Percentiles rank a stretch among this genome's conserved stretches.
These are phyloP conservation scores for Diaphora mendica DNA, from an alignment of 2,888 invertebrate species.

Conservation along the genomic window DNA sequence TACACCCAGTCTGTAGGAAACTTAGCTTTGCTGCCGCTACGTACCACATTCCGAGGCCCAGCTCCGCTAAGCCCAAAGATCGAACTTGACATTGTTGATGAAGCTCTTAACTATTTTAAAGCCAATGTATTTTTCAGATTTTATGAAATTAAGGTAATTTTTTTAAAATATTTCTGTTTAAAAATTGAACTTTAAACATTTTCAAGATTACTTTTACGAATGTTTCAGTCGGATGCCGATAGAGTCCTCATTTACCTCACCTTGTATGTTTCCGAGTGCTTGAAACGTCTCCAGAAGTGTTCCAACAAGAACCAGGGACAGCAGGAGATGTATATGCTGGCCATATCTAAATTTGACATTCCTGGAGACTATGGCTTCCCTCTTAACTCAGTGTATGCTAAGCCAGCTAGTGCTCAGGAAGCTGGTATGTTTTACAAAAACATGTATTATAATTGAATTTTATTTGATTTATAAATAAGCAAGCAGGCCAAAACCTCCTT, in stretches of 20 bases:
- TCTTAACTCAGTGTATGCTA: constrained; percentile 97
- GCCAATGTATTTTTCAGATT: constrained; percentile 99
- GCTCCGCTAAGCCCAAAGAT: constrained; percentile 90
- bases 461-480: too few species aligned
- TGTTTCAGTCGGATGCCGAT: constrained; percentile 96
- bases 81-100: constrained; percentile 97
- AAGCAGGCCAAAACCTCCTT: too few species aligned
- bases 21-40: constrained; percentile 96
- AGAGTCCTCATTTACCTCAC: constrained; percentile 98
- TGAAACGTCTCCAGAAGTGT: constrained; percentile 97
- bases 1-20: constrained; percentile 93
- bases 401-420: constrained; percentile 92
- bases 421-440: constrained; percentile 87
- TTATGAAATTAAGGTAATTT: constrained; percentile 97
- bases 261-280: constrained; percentile 98
- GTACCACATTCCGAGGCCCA: constrained; percentile 96
- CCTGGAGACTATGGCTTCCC: constrained; percentile 98
- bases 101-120: constrained; percentile 98
- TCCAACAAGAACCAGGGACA: constrained; percentile 94
- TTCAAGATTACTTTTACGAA: not conserved
- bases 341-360: constrained; percentile 97
- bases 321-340: constrained; percentile 98
- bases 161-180: not conserved
- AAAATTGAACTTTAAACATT: not conserved
- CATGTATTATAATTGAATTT: too few species aligned